Conservation (phyloP, 2,797 vertebrate species). For the Allobates femoralis region DNA sequence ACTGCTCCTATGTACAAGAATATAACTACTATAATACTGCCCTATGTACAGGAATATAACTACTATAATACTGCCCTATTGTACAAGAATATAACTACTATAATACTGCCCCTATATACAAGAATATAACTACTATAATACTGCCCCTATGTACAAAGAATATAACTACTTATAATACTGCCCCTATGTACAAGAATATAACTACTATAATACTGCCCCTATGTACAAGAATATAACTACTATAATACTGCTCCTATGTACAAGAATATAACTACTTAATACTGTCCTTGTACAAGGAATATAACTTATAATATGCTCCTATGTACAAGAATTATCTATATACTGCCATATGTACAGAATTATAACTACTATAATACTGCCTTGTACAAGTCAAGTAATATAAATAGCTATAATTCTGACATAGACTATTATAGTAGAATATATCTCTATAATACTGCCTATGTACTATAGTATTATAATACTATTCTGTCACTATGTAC, state of each 20-base stretch:
- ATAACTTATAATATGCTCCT: too few species aligned
- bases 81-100: too few species aligned
- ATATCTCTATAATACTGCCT: constrained; percentile 4
- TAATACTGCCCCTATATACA: too few species aligned
- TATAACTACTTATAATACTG: too few species aligned
- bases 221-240: too few species aligned
- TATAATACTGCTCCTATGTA: neutral
- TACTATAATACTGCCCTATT: neutral
- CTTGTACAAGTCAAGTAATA: neutral
- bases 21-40: constrained; percentile 7
- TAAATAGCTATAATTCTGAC: neutral
- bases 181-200: too few species aligned
- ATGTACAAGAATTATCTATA: too few species aligned
- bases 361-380: constrained; percentile 8
- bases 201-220: too few species aligned
- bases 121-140: too few species aligned
- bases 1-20: neutral
- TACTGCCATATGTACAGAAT: neutral
- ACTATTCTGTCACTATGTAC: too few species aligned
- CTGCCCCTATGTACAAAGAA: too few species aligned
- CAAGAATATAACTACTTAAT: neutral
- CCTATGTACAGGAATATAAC: too few species aligned
- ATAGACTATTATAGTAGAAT: neutral
- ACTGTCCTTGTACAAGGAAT: neutral
- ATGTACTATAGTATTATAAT: neutral